Evolutionary conservation across 2,113 vertebrate species (phyloP).

Genomic region (Microtus pennsylvanicus): DNA sequence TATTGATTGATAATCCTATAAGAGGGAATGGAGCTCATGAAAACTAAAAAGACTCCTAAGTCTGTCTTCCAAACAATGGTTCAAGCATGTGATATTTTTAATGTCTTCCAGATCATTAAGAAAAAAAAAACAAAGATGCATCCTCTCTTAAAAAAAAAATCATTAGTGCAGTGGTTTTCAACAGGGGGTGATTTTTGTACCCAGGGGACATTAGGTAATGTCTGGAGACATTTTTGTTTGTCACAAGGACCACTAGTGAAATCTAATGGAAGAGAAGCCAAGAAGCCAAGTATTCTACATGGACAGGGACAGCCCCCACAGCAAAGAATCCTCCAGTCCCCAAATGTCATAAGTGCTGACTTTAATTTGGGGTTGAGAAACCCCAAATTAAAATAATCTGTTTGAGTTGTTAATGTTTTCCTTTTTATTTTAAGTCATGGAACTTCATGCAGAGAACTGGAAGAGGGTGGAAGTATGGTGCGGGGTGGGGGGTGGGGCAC

Average conservation of each 20-base stretch:
- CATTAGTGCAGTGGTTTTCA: conserved; percentile 24
- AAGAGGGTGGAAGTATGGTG: background rate
- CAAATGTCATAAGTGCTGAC: conserved; percentile 47
- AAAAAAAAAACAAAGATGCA: conserved; percentile 55
- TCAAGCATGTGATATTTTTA: conserved; percentile 66
- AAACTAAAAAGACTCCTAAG: conserved; percentile 48
- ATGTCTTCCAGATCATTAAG: conserved; percentile 74
- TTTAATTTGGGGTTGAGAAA: conserved; percentile 63
- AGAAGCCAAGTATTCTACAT: background rate
- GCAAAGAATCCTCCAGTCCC: conserved; percentile 1
- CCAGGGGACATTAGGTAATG: conserved; percentile 43
- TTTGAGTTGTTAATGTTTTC: conserved; percentile 50
- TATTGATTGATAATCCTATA: conserved; percentile 24
- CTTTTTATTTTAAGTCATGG: conserved; percentile 20
- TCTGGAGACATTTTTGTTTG: conserved; percentile 59
- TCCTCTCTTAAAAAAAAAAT: conserved; percentile 30
- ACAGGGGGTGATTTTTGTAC: background rate
- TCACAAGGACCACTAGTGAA: conserved; percentile 63
- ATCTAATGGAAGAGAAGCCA: conserved; percentile 45
- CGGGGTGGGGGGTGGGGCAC: no score
- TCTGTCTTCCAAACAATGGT: conserved; percentile 41
- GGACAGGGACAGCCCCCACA: background rate
- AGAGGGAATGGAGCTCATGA: background rate
- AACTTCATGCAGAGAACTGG: conserved; percentile 4
- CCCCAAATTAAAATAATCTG: conserved; percentile 72